Evolutionary conservation across 2,113 vertebrate species (phyloP).

Genomic region (Rutilus rutilus): DNA sequence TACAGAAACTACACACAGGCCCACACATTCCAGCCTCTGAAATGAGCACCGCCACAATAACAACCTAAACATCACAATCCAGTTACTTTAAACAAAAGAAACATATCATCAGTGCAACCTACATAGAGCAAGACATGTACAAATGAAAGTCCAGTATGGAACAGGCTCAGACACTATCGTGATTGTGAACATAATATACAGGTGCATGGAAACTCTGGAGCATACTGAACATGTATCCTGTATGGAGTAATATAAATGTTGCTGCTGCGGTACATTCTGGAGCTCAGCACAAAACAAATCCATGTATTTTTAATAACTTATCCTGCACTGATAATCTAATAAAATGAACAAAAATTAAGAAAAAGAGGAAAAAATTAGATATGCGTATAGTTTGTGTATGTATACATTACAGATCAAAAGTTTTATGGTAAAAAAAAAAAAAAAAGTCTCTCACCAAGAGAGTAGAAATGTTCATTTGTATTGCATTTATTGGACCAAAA

Average conservation of each 20-base stretch:
- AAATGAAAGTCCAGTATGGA: not conserved
- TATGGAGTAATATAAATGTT: not conserved
- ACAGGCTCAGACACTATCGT: not conserved
- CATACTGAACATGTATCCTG: not conserved
- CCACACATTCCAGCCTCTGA: conserved; percentile 47
- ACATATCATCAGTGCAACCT: conserved; percentile 10
- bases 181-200: not conserved
- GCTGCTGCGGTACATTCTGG: too few relatives aligned
- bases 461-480: not conserved
- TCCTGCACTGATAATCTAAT: not conserved
- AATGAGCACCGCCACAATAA: conserved; percentile 52
- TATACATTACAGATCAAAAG: not conserved
- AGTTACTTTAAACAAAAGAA: conserved; percentile 22
- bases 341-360: not conserved
- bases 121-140: not conserved
- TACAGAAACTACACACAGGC: conserved; percentile 53
- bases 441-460: not conserved
- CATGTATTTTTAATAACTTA: not conserved
- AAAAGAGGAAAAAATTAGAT: not conserved
- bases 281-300: not conserved
- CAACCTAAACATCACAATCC: conserved; percentile 45
- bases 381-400: not conserved
- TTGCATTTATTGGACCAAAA: not conserved
- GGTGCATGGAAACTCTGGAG: conserved; percentile 15
- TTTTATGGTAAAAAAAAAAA: not conserved